Conservation (phyloP, 2,888 invertebrate genomes). For the Formica aserva region DNA sequence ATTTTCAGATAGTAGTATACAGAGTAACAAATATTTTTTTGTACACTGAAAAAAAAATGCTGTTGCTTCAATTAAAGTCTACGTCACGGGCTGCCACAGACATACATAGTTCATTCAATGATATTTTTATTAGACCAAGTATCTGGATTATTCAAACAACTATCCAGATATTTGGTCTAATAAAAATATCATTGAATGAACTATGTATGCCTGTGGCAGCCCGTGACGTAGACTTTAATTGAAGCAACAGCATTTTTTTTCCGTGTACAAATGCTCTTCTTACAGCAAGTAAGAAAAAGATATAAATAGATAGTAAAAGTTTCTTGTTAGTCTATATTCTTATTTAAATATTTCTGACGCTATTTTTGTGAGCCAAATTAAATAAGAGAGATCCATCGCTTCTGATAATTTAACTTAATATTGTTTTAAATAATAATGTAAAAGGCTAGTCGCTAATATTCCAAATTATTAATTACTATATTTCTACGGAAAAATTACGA, state of each 20-base stretch:
- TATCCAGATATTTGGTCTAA: too few species aligned
- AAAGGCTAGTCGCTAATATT: not conserved
- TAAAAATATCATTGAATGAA: too few species aligned
- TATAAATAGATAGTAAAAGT: not conserved
- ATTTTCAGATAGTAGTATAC: not conserved
- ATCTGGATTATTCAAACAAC: too few species aligned
- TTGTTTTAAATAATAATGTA: not conserved
- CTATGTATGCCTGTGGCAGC: too few species aligned
- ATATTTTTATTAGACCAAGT: too few species aligned
- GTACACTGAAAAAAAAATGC: too few species aligned
- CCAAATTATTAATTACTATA: not conserved
- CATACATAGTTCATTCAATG: too few species aligned
- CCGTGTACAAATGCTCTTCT: not conserved
- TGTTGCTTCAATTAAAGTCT: too few species aligned
- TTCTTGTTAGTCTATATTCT: not conserved
- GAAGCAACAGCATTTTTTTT: too few species aligned
- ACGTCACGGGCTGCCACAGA: too few species aligned
- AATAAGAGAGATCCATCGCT: not conserved
- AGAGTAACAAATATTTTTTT: not conserved
- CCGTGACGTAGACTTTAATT: too few species aligned
- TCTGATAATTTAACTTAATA: not conserved
- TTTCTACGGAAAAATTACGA: not conserved
- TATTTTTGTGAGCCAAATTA: not conserved
- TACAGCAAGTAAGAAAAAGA: not conserved
- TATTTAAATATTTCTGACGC: not conserved